Base-by-base conservation (phyloP, 2,888 invertebrate genomes). In the Anarsia innoxiella region DNA sequence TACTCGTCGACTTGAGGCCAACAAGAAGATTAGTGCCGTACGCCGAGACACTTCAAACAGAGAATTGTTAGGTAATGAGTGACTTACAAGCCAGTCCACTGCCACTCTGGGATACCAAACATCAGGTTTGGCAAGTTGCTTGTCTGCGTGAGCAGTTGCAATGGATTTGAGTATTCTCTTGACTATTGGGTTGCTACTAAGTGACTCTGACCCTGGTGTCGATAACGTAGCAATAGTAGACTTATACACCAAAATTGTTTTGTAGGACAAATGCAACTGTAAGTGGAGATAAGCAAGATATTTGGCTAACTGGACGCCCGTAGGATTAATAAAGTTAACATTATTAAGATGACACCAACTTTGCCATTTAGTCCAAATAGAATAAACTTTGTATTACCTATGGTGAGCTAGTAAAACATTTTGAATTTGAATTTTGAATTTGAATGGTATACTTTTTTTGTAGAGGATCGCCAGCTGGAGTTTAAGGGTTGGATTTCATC, bases 351-450 rank as follows among this genome's bases (percentile, higher is more conserved):
- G 27, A 9, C 8, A 12, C 27, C 38, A 36, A 40, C 31, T 38
- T 25, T 44, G 36, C 48, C 46, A 48, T 11, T 43, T 43, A n/a
- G 23, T 16, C 41, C 41, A 41, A 9, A 12, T 23, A n/a, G n/a
- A n/a, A n/a, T n/a, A n/a, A n/a, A n/a, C n/a, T n/a, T n/a, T n/a
- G n/a, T n/a, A n/a, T n/a, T n/a, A n/a, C n/a, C n/a, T n/a, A n/a
- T n/a, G n/a, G n/a, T n/a, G n/a, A n/a, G n/a, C n/a, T n/a, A n/a
- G n/a, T n/a, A n/a, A n/a, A n/a, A n/a, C n/a, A n/a, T n/a, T n/a
- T n/a, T n/a, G n/a, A n/a, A n/a, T n/a, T n/a, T n/a, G n/a, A n/a
- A n/a, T n/a, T n/a, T n/a, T n/a, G n/a, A n/a, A n/a, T n/a, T n/a
- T 2, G 27, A 35, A 9, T 31, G 23, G 34, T 15, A 49, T 0